Evolutionary conservation across 2,113 vertebrate species (phyloP), one percentile per base, ranked within the genome.

Genomic region (Ranitomeya variabilis): DNA sequence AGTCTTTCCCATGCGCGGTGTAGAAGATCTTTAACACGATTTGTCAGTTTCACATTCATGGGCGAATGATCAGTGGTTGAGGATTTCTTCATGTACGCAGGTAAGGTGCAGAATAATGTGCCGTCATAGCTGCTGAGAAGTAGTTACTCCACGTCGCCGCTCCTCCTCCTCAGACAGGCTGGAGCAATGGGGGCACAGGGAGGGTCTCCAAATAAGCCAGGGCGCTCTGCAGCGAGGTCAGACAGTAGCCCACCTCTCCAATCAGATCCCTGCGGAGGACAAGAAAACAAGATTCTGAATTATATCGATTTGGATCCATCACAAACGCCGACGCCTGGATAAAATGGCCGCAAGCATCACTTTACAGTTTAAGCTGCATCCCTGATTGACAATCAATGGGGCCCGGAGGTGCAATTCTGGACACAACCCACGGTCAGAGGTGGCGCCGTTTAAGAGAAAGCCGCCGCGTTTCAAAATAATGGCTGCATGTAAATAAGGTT

Each of bases 211-310:
- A 93, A 0, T 96, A 99, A 80, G 94, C 94, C 91, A 99, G 90
- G 4, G 98, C 97, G 0, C 97, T 99, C 95, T 97, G 97, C 93
- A 99, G 92, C 0, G 98, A 99, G 0, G 97, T 99, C 90, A 99
- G 93, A 89, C 98, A 99, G 93, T 99, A 99, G 0, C 98, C 98
- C 74, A 99, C 98, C 91, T 99, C 98, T 85, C 98, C 98, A 0
- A 99, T 97, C 91, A 99, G 92, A 91, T 95, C 97, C 89, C 98
- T 99, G 93, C 3, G 64, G 62, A 45, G 21, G 0, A 7, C 7
- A 71, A 37, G 9, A 31, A 19, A 14, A 3, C 31, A 21, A 10
- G 51, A 18, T 66, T 66, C 8, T 57, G 26, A 2, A 31, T 31
- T 31, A 31, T 31, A 57, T 45, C 3, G 12, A 57, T 57, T 57